These are phyloP conservation scores for Spodoptera picta DNA, from an alignment of 2,888 invertebrate species.

Conservation along the genomic window DNA sequence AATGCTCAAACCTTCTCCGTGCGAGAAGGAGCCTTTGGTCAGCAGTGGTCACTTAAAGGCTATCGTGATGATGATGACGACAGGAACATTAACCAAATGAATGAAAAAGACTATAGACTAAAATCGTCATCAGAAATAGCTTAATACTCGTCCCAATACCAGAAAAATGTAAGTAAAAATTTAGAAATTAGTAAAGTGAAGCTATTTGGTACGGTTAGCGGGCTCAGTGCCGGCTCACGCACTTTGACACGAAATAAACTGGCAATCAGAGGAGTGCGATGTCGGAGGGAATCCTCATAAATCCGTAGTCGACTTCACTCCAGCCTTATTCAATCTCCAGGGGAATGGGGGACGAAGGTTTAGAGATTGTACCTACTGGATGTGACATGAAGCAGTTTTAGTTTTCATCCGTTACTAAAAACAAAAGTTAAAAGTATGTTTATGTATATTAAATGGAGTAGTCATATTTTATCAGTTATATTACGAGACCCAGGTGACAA, in stretches of 20 bases:
- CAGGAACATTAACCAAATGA: no score
- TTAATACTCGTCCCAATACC: not conserved
- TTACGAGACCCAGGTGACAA: no score
- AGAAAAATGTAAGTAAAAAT: slow-evolving; percentile 12
- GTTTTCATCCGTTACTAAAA: no score
- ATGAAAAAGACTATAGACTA: no score
- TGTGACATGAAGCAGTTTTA: not conserved
- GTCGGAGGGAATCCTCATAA: slow-evolving; percentile 85
- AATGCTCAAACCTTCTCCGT: no score
- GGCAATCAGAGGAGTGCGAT: slow-evolving; percentile 84
- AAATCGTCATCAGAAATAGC: not conserved
- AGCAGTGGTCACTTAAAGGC: no score
- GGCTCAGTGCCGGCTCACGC: slow-evolving; percentile 68
- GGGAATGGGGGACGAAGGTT: slow-evolving; percentile 61
- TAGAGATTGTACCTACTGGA: slow-evolving; percentile 55
- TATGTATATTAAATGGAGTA: no score
- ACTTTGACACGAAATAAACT: slow-evolving; percentile 84
- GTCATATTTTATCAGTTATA: no score
- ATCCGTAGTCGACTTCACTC: slow-evolving; percentile 81
- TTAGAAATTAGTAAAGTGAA: slow-evolving; percentile 34
- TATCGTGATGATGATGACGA: no score
- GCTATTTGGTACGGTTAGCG: slow-evolving; percentile 36
- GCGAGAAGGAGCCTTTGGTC: no score
- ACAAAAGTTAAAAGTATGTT: no score
- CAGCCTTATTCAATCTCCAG: slow-evolving; percentile 85